Evolutionary conservation across 2,888 invertebrate species (phyloP).

Genomic region (Hemaris fuciformis): DNA sequence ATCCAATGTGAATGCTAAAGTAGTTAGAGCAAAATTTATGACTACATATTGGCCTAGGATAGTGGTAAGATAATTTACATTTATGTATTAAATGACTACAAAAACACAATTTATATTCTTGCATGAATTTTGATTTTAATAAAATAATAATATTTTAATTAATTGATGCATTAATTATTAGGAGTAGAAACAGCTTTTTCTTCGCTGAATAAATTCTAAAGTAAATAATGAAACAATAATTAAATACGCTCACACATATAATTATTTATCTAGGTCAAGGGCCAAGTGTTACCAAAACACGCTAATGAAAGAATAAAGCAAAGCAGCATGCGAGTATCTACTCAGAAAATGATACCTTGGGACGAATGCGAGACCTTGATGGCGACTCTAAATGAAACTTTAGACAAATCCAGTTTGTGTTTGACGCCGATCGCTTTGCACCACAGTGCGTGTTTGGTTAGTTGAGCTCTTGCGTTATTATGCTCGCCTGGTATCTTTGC

Average conservation of each 20-base stretch:
- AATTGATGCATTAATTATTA: background rate
- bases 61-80: constrained; percentile 65
- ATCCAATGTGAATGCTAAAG: constrained; percentile 39
- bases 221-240: background rate
- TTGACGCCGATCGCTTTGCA: constrained; percentile 52
- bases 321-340: constrained; percentile 61
- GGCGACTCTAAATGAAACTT: constrained; percentile 27
- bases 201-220: background rate
- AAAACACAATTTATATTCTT: too few species aligned
- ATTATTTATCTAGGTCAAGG: constrained; percentile 56
- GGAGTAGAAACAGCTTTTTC: background rate
- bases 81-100: too few species aligned
- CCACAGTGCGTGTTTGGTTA: constrained; percentile 62
- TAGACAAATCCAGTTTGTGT: constrained; percentile 51
- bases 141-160: too few species aligned
- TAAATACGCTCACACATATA: background rate
- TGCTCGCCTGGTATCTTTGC: constrained; percentile 13
- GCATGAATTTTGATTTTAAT: too few species aligned
- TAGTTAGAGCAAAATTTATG: constrained; percentile 56
- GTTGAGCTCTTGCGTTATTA: constrained; percentile 20
- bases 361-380: constrained; percentile 40
- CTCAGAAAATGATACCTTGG: constrained; percentile 51
- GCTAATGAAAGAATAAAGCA: constrained; percentile 57
- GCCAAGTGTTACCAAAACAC: constrained; percentile 40
- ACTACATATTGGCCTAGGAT: constrained; percentile 68